Base-by-base conservation (phyloP, 2,888 invertebrate species). In the Trichogramma dendrolimi region DNA sequence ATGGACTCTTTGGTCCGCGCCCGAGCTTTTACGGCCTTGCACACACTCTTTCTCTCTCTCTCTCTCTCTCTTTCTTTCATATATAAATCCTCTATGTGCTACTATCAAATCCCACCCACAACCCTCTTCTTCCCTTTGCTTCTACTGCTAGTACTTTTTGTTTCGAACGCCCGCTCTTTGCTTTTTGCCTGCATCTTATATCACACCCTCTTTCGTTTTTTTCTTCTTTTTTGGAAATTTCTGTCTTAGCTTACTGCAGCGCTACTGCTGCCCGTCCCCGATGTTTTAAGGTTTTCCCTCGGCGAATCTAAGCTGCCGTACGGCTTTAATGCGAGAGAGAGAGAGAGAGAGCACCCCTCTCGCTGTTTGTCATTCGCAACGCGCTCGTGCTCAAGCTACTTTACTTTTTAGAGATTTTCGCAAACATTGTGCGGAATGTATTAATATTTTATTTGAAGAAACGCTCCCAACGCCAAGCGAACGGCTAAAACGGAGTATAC, bases 1-100 rank as follows among this genome's bases (percentile, higher is more conserved):
- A 71, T 69, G 66, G 68, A 7, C 48, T 47, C 27, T 53, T 55
- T 56, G 11, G 55, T 44, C 38, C 5, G n/a, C 8, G n/a, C 27
- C 40, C 40, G 42, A 42, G 42, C 56, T 8, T 48, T 61, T 61
- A 57, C 47, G 54, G 44, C n/a, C 43, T 11, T 40, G 41, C 10
- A 40, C 57, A 46, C 14, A 42, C 38, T 53, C 4, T 38, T 55
- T 55, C 54, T 48, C 55, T 55, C 57, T 1, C 38, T 58, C 42
- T 11, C 44, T 56, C 8, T 46, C 39, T 44, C 41, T 8, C 49
- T 8, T 14, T 6, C 14, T 38, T 53, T 50, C 27, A 27, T 27
- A 27, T 27, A 27, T 27, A 27, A 49, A 54, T 41, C 49, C 41
- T 53, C 46, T 57, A 52, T 46, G 6, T 38, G 51, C 49, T n/a